A percentile compares a stretch with the other conserved stretches of the same genome.
These are phyloP conservation scores for Apoderus coryli DNA, from an alignment of 2,888 invertebrate genomes.

Conservation along the genomic window DNA sequence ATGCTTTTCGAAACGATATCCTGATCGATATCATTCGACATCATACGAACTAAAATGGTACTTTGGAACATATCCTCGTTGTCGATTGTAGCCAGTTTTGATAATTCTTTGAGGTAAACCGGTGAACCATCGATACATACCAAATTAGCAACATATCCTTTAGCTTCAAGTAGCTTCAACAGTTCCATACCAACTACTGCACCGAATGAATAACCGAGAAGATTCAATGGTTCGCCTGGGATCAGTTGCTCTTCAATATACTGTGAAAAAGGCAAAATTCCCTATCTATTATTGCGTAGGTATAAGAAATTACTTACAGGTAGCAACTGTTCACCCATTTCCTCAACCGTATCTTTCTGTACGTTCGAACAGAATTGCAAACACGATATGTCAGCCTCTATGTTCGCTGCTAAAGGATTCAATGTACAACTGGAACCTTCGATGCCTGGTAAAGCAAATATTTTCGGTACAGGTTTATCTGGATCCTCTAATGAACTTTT, in stretches of 20 bases:
- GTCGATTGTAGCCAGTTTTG: slow-evolving; percentile 32
- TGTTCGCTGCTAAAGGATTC: slow-evolving; percentile 37
- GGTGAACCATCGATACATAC: slow-evolving; percentile 73
- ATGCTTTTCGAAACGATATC: slow-evolving; percentile 31
- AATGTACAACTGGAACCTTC: slow-evolving; percentile 46
- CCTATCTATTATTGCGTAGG: neutral
- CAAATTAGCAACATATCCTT: slow-evolving; percentile 47
- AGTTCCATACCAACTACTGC: slow-evolving; percentile 63
- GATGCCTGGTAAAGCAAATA: slow-evolving; percentile 51
- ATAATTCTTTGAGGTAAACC: slow-evolving; percentile 41
- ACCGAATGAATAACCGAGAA: slow-evolving; percentile 86
- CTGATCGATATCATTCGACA: slow-evolving; percentile 34
- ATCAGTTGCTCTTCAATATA: slow-evolving; percentile 38
- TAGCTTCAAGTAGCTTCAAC: slow-evolving; percentile 51
- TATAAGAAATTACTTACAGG: slow-evolving; percentile 32
- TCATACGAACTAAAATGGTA: slow-evolving; percentile 34
- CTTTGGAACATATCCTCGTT: slow-evolving; percentile 40
- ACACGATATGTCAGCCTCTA: slow-evolving; percentile 38
- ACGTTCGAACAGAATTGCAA: slow-evolving; percentile 40
- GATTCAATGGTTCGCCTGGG: slow-evolving; percentile 45
- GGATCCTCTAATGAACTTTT: slow-evolving; percentile 5
- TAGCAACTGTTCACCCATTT: slow-evolving; percentile 38
- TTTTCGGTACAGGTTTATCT: slow-evolving; percentile 23
- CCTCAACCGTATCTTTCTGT: slow-evolving; percentile 32
- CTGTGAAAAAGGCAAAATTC: slow-evolving; percentile 31